Evolutionary conservation across 2,888 invertebrate species (phyloP).

Genomic region (Trilocha varians): DNA sequence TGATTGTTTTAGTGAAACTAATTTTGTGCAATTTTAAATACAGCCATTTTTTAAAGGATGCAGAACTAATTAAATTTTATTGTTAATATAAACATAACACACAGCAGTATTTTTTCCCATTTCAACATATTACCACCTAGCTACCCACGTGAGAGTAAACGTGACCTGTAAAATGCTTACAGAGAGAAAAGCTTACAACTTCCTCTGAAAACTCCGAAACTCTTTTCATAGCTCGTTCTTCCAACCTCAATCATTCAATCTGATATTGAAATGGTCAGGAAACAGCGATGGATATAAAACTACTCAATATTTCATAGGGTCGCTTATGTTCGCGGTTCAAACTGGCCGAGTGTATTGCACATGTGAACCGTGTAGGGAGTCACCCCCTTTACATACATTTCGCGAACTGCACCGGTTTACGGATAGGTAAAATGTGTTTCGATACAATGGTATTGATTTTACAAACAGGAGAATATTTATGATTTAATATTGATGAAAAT

Average conservation of each 20-base stretch:
- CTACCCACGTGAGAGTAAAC: no score
- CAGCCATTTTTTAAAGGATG: no score
- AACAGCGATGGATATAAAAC: not conserved
- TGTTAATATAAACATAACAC: no score
- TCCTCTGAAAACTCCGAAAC: no score
- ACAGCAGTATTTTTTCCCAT: no score
- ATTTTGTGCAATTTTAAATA: no score
- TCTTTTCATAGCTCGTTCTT: not conserved
- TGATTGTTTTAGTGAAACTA: no score
- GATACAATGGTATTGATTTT: constrained; percentile 62
- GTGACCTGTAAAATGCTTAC: no score
- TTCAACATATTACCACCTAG: no score
- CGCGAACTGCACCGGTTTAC: constrained; percentile 55
- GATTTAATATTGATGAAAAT: not conserved
- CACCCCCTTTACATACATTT: constrained; percentile 65
- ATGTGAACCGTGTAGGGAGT: constrained; percentile 64
- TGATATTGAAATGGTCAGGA: not conserved
- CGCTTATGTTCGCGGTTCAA: constrained; percentile 57
- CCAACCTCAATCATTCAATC: not conserved
- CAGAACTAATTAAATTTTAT: no score
- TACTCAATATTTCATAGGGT: constrained; percentile 59
- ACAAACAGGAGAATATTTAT: constrained; percentile 22
- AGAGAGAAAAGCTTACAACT: no score
- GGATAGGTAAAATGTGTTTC: constrained; percentile 49
- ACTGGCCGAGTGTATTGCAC: constrained; percentile 60